phyloP scores from a whole-genome alignment of 2,113 vertebrate genomes.

The Ondatra zibethicus region DNA sequence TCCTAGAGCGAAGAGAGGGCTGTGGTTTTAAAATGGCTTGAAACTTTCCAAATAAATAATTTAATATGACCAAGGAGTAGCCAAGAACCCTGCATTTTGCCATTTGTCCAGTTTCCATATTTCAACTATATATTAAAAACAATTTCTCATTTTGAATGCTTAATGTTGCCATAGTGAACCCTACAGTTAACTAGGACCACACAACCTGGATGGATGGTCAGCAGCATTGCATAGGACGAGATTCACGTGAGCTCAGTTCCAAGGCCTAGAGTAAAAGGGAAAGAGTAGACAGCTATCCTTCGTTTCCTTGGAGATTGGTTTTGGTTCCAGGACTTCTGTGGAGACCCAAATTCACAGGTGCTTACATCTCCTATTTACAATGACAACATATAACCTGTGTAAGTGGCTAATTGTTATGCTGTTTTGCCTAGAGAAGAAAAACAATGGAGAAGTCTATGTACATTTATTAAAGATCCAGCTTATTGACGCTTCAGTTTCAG shows the following conservation, averaged over 20 bases:
- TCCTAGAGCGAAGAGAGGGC: background rate
- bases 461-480: background rate
- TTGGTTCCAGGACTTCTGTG: background rate
- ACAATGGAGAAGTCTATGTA: background rate
- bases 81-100: conserved; percentile 15
- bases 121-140: background rate
- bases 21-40: background rate
- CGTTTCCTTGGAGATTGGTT: background rate
- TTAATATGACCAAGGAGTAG: conserved; percentile 54
- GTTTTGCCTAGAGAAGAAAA: background rate
- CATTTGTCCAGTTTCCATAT: conserved; percentile 33
- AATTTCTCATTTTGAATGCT: conserved; percentile 44
- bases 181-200: background rate
- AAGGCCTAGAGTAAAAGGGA: background rate
- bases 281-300: background rate
- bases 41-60: conserved; percentile 44
- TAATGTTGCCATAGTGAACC: background rate
- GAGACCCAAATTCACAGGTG: background rate
- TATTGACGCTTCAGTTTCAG: background rate
- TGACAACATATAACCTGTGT: background rate
- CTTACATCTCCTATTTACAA: background rate
- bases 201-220: background rate
- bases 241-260: background rate
- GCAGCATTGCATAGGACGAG: background rate
- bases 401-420: background rate